A percentile compares a stretch with the other conserved stretches of the same genome.
Evolutionary conservation across 2,888 invertebrate genomes (phyloP).

Genomic region (Eucriotettix oculatus): DNA sequence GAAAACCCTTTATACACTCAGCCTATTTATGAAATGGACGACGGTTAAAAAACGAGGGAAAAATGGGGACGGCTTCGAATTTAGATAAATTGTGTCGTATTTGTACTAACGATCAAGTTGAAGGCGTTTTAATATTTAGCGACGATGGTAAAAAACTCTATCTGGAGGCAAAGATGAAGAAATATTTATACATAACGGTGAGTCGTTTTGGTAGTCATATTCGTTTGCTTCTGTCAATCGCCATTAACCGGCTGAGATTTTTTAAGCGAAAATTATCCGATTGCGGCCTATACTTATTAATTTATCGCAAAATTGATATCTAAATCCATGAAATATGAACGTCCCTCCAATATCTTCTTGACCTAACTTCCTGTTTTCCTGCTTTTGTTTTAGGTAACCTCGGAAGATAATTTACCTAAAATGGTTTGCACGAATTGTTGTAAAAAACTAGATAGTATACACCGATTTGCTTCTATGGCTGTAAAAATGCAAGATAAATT

Average conservation of each 20-base stretch:
- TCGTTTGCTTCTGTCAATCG: slow-evolving; percentile 9
- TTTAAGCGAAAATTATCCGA: too few relatives aligned
- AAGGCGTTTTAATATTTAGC: slow-evolving; percentile 43
- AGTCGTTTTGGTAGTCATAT: slow-evolving; percentile 15
- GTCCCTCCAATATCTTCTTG: too few relatives aligned
- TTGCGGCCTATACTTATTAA: too few relatives aligned
- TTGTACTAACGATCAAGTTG: slow-evolving; percentile 40
- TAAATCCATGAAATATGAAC: too few relatives aligned
- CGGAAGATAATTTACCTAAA: slow-evolving; percentile 49
- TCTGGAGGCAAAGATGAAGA: slow-evolving; percentile 46
- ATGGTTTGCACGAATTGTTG: slow-evolving; percentile 48
- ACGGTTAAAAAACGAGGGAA: slow-evolving; percentile 7
- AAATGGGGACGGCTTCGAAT: slow-evolving; percentile 13
- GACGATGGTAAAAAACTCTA: slow-evolving; percentile 46
- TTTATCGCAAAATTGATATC: too few relatives aligned
- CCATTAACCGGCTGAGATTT: slow-evolving; percentile 10
- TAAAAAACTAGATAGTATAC: slow-evolving; percentile 44
- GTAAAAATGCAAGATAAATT: slow-evolving; percentile 43
- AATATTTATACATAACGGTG: slow-evolving; percentile 51
- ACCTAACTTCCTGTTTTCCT: not conserved
- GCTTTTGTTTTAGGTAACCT: slow-evolving; percentile 35
- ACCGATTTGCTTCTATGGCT: slow-evolving; percentile 49
- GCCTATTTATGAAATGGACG: slow-evolving; percentile 8
- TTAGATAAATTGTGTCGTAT: slow-evolving; percentile 42
- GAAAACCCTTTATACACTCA: slow-evolving; percentile 10